Evolutionary conservation across 1,140 invertebrate genomes (phyloP).

Genomic region (Hyles euphorbiae): DNA sequence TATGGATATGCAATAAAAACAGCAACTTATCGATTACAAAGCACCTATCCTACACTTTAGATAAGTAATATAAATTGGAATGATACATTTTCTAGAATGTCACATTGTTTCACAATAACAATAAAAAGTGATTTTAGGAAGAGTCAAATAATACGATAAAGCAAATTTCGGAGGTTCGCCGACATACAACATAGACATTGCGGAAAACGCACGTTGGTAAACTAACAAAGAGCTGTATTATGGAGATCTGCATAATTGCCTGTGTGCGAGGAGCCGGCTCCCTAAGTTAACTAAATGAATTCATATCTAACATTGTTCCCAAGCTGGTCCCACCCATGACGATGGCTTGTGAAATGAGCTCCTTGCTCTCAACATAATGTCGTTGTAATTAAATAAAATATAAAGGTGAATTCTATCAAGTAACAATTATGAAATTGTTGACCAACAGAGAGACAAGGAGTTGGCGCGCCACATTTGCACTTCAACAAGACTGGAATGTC

Average conservation of each 20-base stretch:
- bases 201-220: too few species aligned
- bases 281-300: slow-evolving; percentile 65
- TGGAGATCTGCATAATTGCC: slow-evolving; percentile 52
- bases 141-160: slow-evolving; percentile 38
- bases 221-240: too few species aligned
- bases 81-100: slow-evolving; percentile 73
- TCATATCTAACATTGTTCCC: slow-evolving; percentile 73
- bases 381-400: slow-evolving; percentile 7
- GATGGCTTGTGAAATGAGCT: slow-evolving; percentile 65
- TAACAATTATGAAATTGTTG: slow-evolving; percentile 10
- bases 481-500: slow-evolving; percentile 74
- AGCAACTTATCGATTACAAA: slow-evolving; percentile 46
- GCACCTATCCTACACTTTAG: slow-evolving; percentile 70
- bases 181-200: background rate
- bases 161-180: slow-evolving; percentile 1
- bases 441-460: slow-evolving; percentile 21
- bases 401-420: slow-evolving; percentile 12
- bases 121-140: slow-evolving; percentile 39
- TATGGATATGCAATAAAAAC: slow-evolving; percentile 8
- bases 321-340: slow-evolving; percentile 72
- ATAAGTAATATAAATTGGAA: slow-evolving; percentile 64
- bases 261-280: slow-evolving; percentile 41
- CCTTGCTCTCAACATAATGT: slow-evolving; percentile 30
- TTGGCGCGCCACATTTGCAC: slow-evolving; percentile 44
- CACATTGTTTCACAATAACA: slow-evolving; percentile 56